Conservation (phyloP, 2,797 vertebrate species). For the Sebastiscus tertius region DNA sequence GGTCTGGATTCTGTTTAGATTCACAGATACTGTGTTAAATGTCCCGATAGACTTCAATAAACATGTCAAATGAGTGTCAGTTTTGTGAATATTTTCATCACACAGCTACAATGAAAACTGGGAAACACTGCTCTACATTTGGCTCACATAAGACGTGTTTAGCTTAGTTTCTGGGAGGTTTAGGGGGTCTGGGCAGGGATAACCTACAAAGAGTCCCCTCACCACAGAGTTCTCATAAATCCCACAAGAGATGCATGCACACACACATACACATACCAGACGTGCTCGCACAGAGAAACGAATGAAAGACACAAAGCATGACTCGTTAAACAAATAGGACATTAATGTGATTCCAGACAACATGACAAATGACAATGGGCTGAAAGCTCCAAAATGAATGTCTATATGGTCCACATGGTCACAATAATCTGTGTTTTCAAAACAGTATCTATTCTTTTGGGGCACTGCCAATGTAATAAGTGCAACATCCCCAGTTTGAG, state of each 20-base stretch:
- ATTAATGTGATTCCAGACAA: constrained; percentile 2
- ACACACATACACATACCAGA: not conserved
- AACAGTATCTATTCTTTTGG: not conserved
- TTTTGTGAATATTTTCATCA: not conserved
- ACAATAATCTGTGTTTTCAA: not conserved
- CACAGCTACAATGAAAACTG: not conserved
- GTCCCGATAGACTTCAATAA: not conserved
- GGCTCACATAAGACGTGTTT: not conserved
- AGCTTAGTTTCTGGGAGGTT: not conserved
- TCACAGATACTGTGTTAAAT: not conserved
- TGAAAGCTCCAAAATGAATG: not conserved
- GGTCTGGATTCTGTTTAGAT: not conserved
- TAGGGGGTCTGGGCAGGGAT: not conserved
- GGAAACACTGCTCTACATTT: not conserved
- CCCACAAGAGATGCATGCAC: constrained; percentile 50
- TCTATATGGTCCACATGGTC: not conserved
- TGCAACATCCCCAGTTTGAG: not conserved
- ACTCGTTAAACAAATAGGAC: not conserved
- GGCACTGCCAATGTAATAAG: not conserved
- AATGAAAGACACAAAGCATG: not conserved
- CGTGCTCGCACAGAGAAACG: not conserved
- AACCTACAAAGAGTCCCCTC: constrained; percentile 51
- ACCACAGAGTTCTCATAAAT: constrained; percentile 67
- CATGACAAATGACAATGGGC: not conserved
- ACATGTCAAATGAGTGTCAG: not conserved